These are phyloP conservation scores for Corythaeola cristata DNA, from an alignment of 2,113 vertebrate species.

Conservation along the genomic window DNA sequence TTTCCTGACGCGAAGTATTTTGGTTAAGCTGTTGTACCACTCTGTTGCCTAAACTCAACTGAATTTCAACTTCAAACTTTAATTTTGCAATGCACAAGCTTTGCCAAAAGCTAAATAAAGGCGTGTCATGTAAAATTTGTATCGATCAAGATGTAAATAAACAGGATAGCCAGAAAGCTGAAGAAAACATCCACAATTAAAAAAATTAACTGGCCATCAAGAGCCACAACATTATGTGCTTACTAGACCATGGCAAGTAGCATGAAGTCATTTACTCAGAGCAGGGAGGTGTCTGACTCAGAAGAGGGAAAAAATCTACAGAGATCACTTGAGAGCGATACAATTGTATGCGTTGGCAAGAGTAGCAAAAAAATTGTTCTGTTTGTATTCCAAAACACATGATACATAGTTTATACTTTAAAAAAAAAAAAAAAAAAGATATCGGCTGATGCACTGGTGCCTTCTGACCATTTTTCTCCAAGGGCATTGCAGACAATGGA, in stretches of 20 bases:
- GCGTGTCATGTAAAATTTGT: accelerated
- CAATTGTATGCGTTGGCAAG: accelerated
- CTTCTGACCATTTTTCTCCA: neutral
- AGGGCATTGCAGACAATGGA: conserved; percentile 15
- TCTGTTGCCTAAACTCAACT: neutral
- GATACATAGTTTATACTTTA: accelerated
- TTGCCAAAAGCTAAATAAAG: neutral
- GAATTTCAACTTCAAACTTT: neutral
- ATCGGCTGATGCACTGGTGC: accelerated
- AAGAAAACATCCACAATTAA: neutral
- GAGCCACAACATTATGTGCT: neutral
- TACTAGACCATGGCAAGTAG: neutral
- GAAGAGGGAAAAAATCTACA: neutral
- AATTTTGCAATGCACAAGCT: accelerated
- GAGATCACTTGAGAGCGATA: neutral
- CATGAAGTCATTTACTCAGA: neutral
- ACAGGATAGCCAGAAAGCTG: neutral
- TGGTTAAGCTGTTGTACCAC: neutral
- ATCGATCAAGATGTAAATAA: neutral
- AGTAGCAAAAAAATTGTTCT: accelerated
- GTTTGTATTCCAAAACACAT: neutral
- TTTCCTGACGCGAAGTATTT: neutral
- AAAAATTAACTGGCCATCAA: neutral
- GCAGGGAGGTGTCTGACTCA: conserved; percentile 30
- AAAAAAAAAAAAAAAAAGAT: accelerated